These are phyloP conservation scores for Brienomyrus longianalis DNA, from an alignment of 2,113 vertebrate species.

Conservation along the genomic window DNA sequence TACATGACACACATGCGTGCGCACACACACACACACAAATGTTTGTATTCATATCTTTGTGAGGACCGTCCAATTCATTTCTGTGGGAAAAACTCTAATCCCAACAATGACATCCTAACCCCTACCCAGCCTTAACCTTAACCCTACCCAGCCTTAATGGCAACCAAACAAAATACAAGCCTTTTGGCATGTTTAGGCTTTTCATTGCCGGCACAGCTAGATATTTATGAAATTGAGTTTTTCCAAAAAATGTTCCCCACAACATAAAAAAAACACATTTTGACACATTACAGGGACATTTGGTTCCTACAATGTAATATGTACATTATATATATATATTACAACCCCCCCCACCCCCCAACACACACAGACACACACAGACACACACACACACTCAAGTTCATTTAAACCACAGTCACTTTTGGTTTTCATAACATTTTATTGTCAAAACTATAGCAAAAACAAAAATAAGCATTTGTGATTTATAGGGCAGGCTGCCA, in stretches of 20 bases:
- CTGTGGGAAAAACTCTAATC: too few species aligned
- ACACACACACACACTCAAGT: neutral
- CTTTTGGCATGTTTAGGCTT: neutral
- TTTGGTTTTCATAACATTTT: neutral
- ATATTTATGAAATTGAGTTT: neutral
- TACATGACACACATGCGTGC: too few species aligned
- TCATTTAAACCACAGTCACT: neutral
- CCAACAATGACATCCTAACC: too few species aligned
- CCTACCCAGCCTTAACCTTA: too few species aligned
- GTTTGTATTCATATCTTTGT: too few species aligned
- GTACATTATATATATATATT: neutral
- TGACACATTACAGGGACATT: neutral
- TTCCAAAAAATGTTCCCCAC: neutral
- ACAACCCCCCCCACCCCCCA: too few species aligned
- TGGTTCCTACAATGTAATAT: neutral
- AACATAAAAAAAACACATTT: neutral
- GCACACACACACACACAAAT: too few species aligned
- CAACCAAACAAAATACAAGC: neutral
- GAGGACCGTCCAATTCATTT: too few species aligned
- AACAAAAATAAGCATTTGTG: neutral
- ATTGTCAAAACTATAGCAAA: neutral
- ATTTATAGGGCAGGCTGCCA: neutral
- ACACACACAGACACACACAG: neutral
- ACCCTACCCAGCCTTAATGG: too few species aligned
- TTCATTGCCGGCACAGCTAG: neutral